phyloP scores from a whole-genome alignment of 2,888 invertebrate genomes.

The Loripinus fragilis region DNA sequence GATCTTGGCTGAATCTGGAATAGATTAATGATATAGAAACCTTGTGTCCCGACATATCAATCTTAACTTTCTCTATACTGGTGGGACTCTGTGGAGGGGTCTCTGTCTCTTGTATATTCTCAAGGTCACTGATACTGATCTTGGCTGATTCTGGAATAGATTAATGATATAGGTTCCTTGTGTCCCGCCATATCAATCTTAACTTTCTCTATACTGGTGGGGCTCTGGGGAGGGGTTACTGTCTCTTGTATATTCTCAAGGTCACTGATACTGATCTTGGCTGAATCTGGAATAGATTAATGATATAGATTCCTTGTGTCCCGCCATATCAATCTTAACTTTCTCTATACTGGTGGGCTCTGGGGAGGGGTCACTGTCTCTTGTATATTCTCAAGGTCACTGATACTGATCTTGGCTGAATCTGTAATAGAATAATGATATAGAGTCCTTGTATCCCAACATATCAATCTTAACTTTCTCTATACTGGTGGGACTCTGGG shows the following conservation, averaged over 20 bases:
- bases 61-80: conserved; percentile 60
- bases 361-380: conserved; percentile 83
- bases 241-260: conserved; percentile 83
- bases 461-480: conserved; percentile 47
- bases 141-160: conserved; percentile 82
- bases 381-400: conserved; percentile 83
- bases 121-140: conserved; percentile 83
- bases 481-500: conserved; percentile 74
- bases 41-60: conserved; percentile 45
- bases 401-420: conserved; percentile 82
- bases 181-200: no score
- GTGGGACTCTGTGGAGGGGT: conserved; percentile 82
- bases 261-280: conserved; percentile 83
- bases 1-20: conserved; percentile 83
- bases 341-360: conserved; percentile 68
- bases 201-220: conserved; percentile 60
- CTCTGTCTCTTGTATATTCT: conserved; percentile 83
- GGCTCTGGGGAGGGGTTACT: conserved; percentile 82
- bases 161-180: no score
- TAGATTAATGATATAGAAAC: conserved; percentile 2
- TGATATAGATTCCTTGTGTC: background rate
- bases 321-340: conserved; percentile 26
- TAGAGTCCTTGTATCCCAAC: background rate
- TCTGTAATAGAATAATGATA: no score
- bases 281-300: no score